A percentile compares a stretch with the other conserved stretches of the same genome.
These are phyloP conservation scores for Papilio glaucus DNA, from an alignment of 1,140 invertebrate genomes.

Conservation along the genomic window DNA sequence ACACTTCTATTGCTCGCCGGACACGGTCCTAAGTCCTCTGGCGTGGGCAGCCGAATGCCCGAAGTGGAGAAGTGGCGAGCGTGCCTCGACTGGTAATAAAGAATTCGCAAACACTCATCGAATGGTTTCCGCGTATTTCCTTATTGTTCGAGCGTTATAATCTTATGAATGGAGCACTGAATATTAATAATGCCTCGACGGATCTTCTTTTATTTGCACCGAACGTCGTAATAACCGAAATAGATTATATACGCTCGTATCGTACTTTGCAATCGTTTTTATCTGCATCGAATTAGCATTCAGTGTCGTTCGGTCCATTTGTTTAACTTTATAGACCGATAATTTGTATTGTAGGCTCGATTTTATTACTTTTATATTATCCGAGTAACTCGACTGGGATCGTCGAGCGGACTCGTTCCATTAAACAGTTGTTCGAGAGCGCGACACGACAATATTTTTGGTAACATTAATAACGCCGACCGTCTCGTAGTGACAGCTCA, in stretches of 20 bases:
- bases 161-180: constrained; percentile 72
- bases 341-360: constrained; percentile 39
- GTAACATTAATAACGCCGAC: constrained; percentile 10
- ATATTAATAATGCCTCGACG: constrained; percentile 70
- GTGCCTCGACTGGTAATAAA: constrained; percentile 69
- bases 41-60: constrained; percentile 46
- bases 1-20: constrained; percentile 51
- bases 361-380: constrained; percentile 39
- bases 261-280: constrained; percentile 41
- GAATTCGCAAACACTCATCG: constrained; percentile 74
- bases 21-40: constrained; percentile 57
- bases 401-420: constrained; percentile 6
- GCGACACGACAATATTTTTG: not conserved
- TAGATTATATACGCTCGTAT: constrained; percentile 37
- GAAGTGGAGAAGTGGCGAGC: constrained; percentile 57
- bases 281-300: constrained; percentile 41
- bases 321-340: constrained; percentile 40
- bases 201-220: constrained; percentile 48
- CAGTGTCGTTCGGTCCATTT: constrained; percentile 38
- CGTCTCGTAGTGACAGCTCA: constrained; percentile 20
- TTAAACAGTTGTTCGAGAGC: not conserved
- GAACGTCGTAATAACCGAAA: constrained; percentile 40
- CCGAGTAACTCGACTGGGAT: not conserved
- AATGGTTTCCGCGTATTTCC: constrained; percentile 81
- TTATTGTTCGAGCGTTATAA: constrained; percentile 70